Evolutionary conservation across 2,888 invertebrate genomes (phyloP).

Genomic region (Caenorhabditis drosophilae): DNA sequence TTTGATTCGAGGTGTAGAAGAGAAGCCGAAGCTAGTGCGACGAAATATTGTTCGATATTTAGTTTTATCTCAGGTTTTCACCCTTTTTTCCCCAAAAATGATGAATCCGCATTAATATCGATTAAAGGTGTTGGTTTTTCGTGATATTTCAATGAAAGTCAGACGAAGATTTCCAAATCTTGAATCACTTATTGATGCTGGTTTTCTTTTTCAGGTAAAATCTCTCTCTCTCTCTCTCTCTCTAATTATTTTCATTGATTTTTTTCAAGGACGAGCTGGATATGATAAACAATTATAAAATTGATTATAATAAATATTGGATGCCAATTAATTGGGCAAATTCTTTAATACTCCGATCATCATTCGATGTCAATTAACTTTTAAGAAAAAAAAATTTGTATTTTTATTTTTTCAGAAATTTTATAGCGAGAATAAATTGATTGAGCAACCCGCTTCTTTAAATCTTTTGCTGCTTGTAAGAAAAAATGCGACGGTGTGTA

Average conservation of each 20-base stretch:
- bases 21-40: slow-evolving; percentile 28
- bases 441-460: no score
- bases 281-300: slow-evolving; percentile 37
- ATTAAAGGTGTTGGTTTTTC: slow-evolving; percentile 34
- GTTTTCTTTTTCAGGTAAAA: slow-evolving; percentile 11
- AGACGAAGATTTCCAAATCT: slow-evolving; percentile 39
- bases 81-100: neutral
- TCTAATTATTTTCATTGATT: no score
- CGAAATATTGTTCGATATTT: slow-evolving; percentile 52
- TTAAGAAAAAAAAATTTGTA: neutral
- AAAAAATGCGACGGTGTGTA: no score
- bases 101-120: neutral
- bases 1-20: slow-evolving; percentile 33
- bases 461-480: no score
- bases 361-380: neutral
- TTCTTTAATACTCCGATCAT: slow-evolving; percentile 15
- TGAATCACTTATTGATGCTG: slow-evolving; percentile 35
- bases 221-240: no score
- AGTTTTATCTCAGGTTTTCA: slow-evolving; percentile 54
- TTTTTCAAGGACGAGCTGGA: slow-evolving; percentile 37
- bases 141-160: slow-evolving; percentile 40
- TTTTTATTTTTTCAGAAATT: neutral
- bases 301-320: slow-evolving; percentile 54
- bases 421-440: no score
- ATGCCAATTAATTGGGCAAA: slow-evolving; percentile 55